Base-by-base conservation (phyloP, 2,888 invertebrate species). In the Eulithis testata region DNA sequence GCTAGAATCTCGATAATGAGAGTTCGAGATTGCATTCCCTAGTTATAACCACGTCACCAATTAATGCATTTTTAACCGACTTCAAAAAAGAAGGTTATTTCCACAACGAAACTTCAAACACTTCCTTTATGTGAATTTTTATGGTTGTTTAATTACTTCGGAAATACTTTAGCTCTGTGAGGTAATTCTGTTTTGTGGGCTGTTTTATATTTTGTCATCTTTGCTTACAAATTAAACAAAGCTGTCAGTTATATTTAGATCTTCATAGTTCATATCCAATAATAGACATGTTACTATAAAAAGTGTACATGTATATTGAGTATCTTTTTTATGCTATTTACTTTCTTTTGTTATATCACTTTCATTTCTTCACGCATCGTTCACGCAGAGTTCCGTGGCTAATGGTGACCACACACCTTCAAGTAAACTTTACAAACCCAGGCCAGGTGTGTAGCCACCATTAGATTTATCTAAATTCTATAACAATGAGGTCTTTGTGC, bases 41-140 rank as follows among this genome's bases (percentile, higher is more conserved):
- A 77, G 75, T 78, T 84, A 83, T 83, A 85, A 82, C 76, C 72
- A 68, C 80, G 79, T 76, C 82, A 85, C 87, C 86, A 90, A 90
- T 90, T 90, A 90, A 88, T 82, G 87, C 78, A 84, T 87, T 88
- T 87, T 86, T 49, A 49, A 49, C 49, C 49, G 49, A 49, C 49
- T 49, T 49, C 49, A 49, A 49, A 21, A 21, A 49, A 47, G 45
- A 14, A 49, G 49, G 49, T 49, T 49, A 49, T 21, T 86, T 82
- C 76, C 69, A 76, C 74, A 78, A 8, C 74, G 70, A 72, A 73
- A 75, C 71, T 73, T 75, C 68, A 75, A 72, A 74, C 73, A 73
- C 75, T 79, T 81, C 76, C 79, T 82, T 82, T 74, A 68, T 73
- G 70, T 67, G 67, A 71, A 66, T 65, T 64, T 70, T 69, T 63